Conservation (phyloP, 1,140 invertebrate genomes). For the Colletes gigas region DNA sequence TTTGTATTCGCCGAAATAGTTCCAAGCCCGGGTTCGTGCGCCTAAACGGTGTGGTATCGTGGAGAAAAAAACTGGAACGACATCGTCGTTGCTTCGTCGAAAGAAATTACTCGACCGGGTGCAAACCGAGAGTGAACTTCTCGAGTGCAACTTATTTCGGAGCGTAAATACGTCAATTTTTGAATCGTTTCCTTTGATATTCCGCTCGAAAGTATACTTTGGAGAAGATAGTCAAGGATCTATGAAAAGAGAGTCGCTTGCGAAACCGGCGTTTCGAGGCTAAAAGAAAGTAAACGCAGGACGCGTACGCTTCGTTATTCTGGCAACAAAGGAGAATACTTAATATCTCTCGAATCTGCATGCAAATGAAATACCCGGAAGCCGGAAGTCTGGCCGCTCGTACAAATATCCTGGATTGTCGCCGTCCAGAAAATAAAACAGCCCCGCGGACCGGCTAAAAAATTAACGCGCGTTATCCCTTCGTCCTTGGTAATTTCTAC, state of each 20-base stretch:
- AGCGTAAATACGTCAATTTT: neutral
- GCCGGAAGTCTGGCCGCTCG: conserved; percentile 9
- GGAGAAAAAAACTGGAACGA: neutral
- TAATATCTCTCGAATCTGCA: conserved; percentile 34
- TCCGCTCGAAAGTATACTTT: no score
- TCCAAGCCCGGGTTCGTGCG: neutral
- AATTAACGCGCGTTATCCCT: conserved; percentile 15
- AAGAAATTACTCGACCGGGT: conserved; percentile 13
- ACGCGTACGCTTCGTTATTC: neutral
- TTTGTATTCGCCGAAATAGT: conserved; percentile 21
- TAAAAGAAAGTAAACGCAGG: no score
- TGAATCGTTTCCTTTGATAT: no score
- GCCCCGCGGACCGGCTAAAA: neutral
- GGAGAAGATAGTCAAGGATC: no score
- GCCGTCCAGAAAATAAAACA: neutral
- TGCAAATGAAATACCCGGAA: conserved; percentile 42
- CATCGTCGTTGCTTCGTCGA: conserved; percentile 30
- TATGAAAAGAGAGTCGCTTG: no score
- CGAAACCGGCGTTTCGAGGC: no score
- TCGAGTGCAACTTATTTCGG: neutral
- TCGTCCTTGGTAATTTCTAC: neutral
- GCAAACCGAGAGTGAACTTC: neutral
- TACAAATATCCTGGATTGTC: neutral
- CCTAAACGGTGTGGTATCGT: neutral
- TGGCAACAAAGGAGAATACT: neutral